These are phyloP conservation scores for Menidia beryllina DNA, from an alignment of 2,113 vertebrate genomes.

Conservation along the genomic window DNA sequence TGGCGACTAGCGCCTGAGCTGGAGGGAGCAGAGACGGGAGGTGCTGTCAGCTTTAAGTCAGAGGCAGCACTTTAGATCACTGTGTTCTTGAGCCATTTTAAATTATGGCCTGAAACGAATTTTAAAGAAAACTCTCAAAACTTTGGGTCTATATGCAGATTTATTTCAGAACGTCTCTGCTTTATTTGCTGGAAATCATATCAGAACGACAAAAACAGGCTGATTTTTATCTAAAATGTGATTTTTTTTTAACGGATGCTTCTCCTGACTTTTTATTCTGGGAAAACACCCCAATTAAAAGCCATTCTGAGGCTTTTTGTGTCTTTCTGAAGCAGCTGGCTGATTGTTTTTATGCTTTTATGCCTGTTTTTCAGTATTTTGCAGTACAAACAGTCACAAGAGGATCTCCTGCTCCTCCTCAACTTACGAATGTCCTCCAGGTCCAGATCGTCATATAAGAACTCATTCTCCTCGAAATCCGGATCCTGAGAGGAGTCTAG, in stretches of 20 bases:
- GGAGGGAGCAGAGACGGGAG: background rate
- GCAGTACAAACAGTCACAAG: background rate
- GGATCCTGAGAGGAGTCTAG: constrained; percentile 92
- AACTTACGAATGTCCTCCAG: constrained; percentile 91
- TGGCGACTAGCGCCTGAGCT: constrained; percentile 85
- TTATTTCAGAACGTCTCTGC: no score
- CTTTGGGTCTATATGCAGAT: background rate
- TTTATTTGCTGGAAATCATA: background rate
- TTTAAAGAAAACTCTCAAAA: no score
- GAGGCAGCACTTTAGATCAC: no score
- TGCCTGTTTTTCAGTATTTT: background rate
- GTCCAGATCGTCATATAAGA: constrained; percentile 91
- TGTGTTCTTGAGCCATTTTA: no score
- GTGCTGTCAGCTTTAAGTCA: no score
- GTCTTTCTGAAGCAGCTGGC: background rate
- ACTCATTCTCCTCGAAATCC: constrained; percentile 93
- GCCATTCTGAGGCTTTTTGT: no score
- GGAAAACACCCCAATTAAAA: no score
- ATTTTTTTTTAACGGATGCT: no score
- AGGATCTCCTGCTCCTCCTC: background rate
- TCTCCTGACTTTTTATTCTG: no score
- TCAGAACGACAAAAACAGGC: background rate
- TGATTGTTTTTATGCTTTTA: background rate
- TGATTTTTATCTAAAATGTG: no score
- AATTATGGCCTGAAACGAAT: no score